Evolutionary conservation across 2,888 invertebrate species (phyloP).

Genomic region (Aphrophora alni): DNA sequence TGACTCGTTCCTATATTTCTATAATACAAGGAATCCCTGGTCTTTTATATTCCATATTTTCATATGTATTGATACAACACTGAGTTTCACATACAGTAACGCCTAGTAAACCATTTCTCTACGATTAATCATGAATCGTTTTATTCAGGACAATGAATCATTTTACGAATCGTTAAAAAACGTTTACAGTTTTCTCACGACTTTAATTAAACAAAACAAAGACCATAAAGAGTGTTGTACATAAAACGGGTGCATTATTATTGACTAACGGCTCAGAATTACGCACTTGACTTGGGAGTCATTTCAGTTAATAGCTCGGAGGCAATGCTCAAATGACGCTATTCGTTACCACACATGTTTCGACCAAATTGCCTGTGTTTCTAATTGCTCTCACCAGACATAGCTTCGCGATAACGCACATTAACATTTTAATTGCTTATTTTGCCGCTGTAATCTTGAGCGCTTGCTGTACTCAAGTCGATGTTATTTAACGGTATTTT

Average conservation of each 20-base stretch:
- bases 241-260: background rate
- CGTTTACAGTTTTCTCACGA: background rate
- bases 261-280: background rate
- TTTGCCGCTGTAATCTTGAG: background rate
- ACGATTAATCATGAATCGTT: no score
- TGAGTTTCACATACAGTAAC: no score
- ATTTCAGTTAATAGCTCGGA: background rate
- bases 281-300: no score
- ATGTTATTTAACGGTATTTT: no score
- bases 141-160: no score
- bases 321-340: background rate
- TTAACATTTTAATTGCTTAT: background rate
- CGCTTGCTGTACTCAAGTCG: background rate
- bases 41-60: no score
- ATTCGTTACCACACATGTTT: no score
- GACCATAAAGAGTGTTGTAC: background rate
- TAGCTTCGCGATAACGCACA: background rate
- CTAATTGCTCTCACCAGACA: background rate
- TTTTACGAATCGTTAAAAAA: no score
- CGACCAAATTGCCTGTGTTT: background rate
- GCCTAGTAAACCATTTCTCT: no score
- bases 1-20: no score
- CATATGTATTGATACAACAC: no score
- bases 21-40: no score
- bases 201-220: background rate